Conservation (phyloP, 2,113 vertebrate genomes). For the Pachypanchax playfairii region DNA sequence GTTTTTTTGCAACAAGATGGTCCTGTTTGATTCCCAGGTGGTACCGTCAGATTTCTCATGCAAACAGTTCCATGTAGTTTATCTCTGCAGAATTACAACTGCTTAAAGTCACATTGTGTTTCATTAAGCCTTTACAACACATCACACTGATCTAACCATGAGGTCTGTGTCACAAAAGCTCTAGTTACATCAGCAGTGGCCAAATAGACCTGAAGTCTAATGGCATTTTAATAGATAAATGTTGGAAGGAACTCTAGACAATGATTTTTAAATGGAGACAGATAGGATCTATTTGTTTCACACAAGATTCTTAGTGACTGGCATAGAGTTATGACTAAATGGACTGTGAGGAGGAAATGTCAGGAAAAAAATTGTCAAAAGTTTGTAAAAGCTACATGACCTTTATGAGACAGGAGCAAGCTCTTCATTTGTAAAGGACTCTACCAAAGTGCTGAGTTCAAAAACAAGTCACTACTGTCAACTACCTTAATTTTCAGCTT, state of each 20-base stretch:
- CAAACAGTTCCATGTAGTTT: slow-evolving; percentile 1
- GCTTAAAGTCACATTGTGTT: slow-evolving; percentile 13
- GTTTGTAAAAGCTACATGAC: not conserved
- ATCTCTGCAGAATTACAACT: not conserved
- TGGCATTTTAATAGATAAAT: slow-evolving; percentile 74
- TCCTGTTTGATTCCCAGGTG: too few species aligned
- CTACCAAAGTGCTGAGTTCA: too few species aligned
- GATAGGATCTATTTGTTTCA: slow-evolving; percentile 55
- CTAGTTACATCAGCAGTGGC: slow-evolving; percentile 24
- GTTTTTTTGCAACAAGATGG: too few species aligned
- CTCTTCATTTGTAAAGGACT: too few species aligned
- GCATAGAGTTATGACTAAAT: slow-evolving; percentile 29
- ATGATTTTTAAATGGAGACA: slow-evolving; percentile 70
- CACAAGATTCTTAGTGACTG: slow-evolving; percentile 30
- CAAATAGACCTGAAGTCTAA: slow-evolving; percentile 42
- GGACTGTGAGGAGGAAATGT: slow-evolving; percentile 7
- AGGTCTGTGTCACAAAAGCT: slow-evolving; percentile 31
- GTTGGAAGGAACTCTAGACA: slow-evolving; percentile 62
- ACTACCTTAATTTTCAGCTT: too few species aligned
- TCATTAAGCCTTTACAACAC: not conserved
- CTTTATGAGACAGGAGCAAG: too few species aligned
- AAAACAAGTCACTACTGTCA: too few species aligned
- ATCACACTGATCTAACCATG: slow-evolving; percentile 49
- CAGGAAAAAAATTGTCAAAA: slow-evolving; percentile 18
- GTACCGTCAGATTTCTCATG: too few species aligned